Evolutionary conservation across 2,888 invertebrate genomes (phyloP).

Genomic region (Drosophila lacicola): DNA sequence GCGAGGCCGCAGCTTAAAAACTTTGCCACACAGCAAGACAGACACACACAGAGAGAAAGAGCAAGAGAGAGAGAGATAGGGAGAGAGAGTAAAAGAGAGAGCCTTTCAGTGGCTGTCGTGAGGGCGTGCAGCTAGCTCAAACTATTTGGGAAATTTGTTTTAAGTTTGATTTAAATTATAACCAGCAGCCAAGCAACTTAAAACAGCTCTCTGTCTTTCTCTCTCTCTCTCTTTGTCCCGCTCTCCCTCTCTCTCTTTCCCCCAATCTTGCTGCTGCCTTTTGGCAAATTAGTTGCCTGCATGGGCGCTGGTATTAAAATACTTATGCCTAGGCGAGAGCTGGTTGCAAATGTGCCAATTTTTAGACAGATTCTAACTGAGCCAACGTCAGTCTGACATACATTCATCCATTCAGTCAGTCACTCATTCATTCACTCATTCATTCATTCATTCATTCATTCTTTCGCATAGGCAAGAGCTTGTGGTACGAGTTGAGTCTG

Average conservation of each 20-base stretch:
- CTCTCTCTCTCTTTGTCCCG: background rate
- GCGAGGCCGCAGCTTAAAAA: constrained; percentile 63
- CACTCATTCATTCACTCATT: constrained; percentile 12
- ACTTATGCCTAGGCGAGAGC: constrained; percentile 6
- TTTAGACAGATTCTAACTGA: constrained; percentile 28
- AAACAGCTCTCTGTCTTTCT: background rate
- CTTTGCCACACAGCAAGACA: constrained; percentile 38
- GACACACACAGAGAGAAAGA: background rate
- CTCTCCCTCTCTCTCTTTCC: background rate
- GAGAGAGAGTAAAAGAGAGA: background rate
- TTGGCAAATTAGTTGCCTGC: constrained; percentile 49
- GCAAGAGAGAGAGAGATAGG: no score
- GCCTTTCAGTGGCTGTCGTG: background rate
- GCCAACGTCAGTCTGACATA: constrained; percentile 32
- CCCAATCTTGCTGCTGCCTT: background rate
- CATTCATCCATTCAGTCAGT: constrained; percentile 5
- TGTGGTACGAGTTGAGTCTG: constrained; percentile 67
- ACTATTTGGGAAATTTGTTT: constrained; percentile 69
- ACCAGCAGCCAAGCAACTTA: constrained; percentile 46
- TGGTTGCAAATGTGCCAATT: constrained; percentile 6
- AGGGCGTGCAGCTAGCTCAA: constrained; percentile 33
- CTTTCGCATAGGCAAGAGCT: constrained; percentile 36
- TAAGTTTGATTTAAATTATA: constrained; percentile 70
- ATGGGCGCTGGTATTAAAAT: constrained; percentile 43
- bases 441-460: constrained; percentile 45